Base-by-base conservation (phyloP, 2,888 invertebrate genomes). In the Taenaris catops region DNA sequence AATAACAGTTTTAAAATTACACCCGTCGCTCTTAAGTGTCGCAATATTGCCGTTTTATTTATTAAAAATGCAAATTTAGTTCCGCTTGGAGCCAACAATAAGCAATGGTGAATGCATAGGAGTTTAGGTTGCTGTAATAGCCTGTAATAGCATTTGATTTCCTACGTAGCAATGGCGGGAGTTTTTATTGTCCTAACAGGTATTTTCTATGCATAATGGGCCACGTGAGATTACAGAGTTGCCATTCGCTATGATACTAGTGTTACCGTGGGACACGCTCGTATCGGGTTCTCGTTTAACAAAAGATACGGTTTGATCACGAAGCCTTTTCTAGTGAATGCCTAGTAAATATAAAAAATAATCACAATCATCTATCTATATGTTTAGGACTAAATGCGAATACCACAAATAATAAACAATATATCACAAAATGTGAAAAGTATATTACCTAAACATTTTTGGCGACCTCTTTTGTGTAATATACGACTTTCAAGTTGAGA, bases 121-220 rank as follows among this genome's bases (percentile, higher is more conserved):
- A 46, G 51, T 54, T n/a, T 49, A 49, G 52, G 45, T 49, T 41
- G 41, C 35, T 42, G 51, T 76, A 72, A 72, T 74, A 49, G 53
- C 39, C 45, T 34, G 48, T 74, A 79, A 79, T 78, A 39, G 59
- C 62, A 54, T 69, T 72, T 60, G 55, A 67, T 78, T 80, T 73
- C 76, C 74, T 66, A 71, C 62, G 63, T 58, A 60, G 57, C 60
- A 52, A 64, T 71, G 60, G 65, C 46, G 38, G 44, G 61, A 64
- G 56, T 68, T 72, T 76, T 28, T 72, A 76, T 73, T 75, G 75
- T 75, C 60, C 63, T 58, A 62, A 62, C 67, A 60, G 55, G 59
- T 61, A 58, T 72, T 75, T 73, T 73, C 78, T 70, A 58, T 72
- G 67, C 66, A 72, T 81, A 83, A 81, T 81, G 58, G 58, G 48